Conservation (phyloP, 2,113 vertebrate genomes). For the Cheirogaleus medius region DNA sequence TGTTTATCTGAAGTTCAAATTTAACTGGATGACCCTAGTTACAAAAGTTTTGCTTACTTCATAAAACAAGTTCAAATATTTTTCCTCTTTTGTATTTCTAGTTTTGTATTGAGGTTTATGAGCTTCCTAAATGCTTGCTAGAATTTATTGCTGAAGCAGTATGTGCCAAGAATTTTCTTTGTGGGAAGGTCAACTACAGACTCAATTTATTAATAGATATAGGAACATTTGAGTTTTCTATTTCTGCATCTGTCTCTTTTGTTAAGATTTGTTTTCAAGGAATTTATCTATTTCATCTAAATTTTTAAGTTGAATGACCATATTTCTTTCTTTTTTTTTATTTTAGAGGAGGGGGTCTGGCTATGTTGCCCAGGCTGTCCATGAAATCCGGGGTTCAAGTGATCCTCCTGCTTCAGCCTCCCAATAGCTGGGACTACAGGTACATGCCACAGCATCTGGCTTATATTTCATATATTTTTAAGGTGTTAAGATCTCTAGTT, state of each 20-base stretch:
- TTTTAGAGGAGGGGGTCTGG: background rate
- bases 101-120: background rate
- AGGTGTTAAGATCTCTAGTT: background rate
- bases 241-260: background rate
- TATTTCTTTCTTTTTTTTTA: background rate
- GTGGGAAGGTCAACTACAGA: background rate
- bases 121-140: background rate
- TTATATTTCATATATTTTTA: too few relatives aligned
- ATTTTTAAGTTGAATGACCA: background rate
- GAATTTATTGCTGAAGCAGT: background rate
- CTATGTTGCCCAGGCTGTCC: background rate
- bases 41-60: background rate
- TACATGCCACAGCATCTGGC: too few relatives aligned
- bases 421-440: background rate
- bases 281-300: background rate
- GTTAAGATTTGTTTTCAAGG: background rate
- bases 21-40: background rate
- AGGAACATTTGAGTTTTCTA: background rate
- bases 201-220: background rate
- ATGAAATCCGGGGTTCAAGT: background rate
- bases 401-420: background rate
- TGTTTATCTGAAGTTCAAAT: background rate
- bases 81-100: background rate
- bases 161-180: background rate
- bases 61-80: background rate